Evolutionary conservation across 1,140 invertebrate genomes (phyloP).

Genomic region (Geopemphigus sp.): DNA sequence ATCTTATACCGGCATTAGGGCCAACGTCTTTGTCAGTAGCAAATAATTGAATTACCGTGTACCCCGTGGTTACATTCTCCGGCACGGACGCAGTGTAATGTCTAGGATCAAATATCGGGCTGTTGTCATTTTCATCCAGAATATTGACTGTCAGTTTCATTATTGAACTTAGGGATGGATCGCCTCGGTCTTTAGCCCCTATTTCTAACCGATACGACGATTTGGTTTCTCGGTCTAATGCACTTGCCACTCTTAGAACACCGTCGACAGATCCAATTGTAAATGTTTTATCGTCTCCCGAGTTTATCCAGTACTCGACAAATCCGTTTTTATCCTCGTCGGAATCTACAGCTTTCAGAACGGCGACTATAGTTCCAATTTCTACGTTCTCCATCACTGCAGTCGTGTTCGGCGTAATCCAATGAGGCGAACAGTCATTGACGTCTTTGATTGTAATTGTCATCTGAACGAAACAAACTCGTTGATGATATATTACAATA

Average conservation of each 20-base stretch:
- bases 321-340: conserved; percentile 93
- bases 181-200: conserved; percentile 83
- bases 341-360: conserved; percentile 83
- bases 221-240: conserved; percentile 78
- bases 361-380: conserved; percentile 85
- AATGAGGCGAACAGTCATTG: conserved; percentile 91
- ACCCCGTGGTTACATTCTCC: conserved; percentile 91
- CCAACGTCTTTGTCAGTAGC: conserved; percentile 90
- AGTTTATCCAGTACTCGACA: conserved; percentile 78
- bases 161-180: conserved; percentile 72
- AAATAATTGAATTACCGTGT: conserved; percentile 83
- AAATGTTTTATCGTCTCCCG: conserved; percentile 66
- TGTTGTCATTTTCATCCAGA: conserved; percentile 91
- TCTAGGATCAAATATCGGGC: conserved; percentile 82
- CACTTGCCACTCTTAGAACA: conserved; percentile 73
- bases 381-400: conserved; percentile 81
- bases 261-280: conserved; percentile 85
- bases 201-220: conserved; percentile 79
- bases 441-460: conserved; percentile 85
- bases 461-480: conserved; percentile 62
- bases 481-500: conserved; percentile 8
- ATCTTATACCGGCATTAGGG: conserved; percentile 81
- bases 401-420: conserved; percentile 77
- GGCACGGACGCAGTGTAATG: conserved; percentile 83
- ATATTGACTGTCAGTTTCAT: conserved; percentile 72